Evolutionary conservation across 2,888 invertebrate species (phyloP).

Genomic region (Lochmaea crataegi): DNA sequence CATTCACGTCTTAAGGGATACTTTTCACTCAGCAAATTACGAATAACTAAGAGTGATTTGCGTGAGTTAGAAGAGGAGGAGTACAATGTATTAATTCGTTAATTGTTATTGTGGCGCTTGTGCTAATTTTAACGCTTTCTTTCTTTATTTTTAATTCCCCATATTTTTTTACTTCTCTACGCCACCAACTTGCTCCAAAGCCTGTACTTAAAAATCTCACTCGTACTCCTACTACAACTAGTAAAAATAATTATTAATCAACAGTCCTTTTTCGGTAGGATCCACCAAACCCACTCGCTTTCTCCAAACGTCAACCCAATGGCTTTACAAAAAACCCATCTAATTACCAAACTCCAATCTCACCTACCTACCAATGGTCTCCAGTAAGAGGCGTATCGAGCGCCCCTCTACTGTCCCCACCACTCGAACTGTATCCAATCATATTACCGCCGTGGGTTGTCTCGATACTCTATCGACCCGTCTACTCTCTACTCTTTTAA

Average conservation of each 20-base stretch:
- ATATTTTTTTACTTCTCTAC: too few species aligned
- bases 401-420: slow-evolving; percentile 16
- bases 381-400: slow-evolving; percentile 17
- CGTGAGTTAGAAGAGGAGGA: too few species aligned
- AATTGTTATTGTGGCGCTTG: too few species aligned
- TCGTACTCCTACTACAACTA: too few species aligned
- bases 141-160: too few species aligned
- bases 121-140: too few species aligned
- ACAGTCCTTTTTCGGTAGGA: not conserved
- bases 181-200: too few species aligned
- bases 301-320: not conserved
- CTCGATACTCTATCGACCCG: slow-evolving; percentile 11
- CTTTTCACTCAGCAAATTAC: too few species aligned
- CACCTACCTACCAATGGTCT: slow-evolving; percentile 31
- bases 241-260: not conserved
- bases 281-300: not conserved
- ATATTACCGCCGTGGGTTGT: not conserved
- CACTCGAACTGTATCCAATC: slow-evolving; percentile 21
- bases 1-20: too few species aligned
- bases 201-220: too few species aligned
- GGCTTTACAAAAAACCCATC: not conserved
- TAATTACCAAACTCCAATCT: not conserved
- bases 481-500: slow-evolving; percentile 17
- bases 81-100: too few species aligned
- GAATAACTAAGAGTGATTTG: too few species aligned